phyloP scores from a whole-genome alignment of 2,888 invertebrate species.

The Megastigmus dorsalis region DNA sequence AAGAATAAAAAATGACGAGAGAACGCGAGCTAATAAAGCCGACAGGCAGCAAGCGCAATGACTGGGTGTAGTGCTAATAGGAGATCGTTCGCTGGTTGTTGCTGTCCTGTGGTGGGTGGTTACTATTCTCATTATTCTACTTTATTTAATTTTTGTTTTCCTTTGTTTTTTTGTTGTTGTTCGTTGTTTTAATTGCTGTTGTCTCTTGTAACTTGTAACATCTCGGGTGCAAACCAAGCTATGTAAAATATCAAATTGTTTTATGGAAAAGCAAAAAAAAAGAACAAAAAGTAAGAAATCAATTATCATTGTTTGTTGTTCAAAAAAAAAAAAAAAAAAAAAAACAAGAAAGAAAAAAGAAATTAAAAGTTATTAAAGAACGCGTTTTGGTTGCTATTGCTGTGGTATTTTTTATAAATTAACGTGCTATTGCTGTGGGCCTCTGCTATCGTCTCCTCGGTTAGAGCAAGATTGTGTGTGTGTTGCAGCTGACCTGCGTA shows the following conservation, averaged over 20 bases:
- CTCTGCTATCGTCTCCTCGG: conserved; percentile 56
- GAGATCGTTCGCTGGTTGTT: conserved; percentile 74
- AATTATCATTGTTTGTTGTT: neutral
- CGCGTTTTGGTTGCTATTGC: conserved; percentile 51
- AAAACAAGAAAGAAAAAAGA: conserved; percentile 5
- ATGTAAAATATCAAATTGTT: conserved; percentile 2
- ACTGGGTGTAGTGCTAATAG: conserved; percentile 67
- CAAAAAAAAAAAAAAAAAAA: conserved; percentile 2
- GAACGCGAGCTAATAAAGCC: conserved; percentile 63
- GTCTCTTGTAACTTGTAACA: conserved; percentile 50
- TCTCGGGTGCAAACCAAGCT: conserved; percentile 43
- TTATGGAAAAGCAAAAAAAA: conserved; percentile 30
- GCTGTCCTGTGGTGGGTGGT: conserved; percentile 75
- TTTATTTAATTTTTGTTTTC: conserved; percentile 36
- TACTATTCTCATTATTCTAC: conserved; percentile 58
- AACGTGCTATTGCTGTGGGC: conserved; percentile 56
- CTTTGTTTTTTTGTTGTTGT: conserved; percentile 54
- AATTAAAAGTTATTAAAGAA: conserved; percentile 17
- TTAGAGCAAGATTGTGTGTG: conserved; percentile 68
- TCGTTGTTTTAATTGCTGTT: conserved; percentile 50
- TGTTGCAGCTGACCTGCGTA: conserved; percentile 76
- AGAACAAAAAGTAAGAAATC: too few relatives aligned
- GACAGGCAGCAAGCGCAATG: conserved; percentile 67
- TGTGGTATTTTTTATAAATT: conserved; percentile 42
- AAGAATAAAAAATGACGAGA: conserved; percentile 55